Percentiles rank a stretch among this genome's conserved stretches.
Evolutionary conservation across 2,113 vertebrate genomes (phyloP).

Genomic region (Cisticola juncidis): DNA sequence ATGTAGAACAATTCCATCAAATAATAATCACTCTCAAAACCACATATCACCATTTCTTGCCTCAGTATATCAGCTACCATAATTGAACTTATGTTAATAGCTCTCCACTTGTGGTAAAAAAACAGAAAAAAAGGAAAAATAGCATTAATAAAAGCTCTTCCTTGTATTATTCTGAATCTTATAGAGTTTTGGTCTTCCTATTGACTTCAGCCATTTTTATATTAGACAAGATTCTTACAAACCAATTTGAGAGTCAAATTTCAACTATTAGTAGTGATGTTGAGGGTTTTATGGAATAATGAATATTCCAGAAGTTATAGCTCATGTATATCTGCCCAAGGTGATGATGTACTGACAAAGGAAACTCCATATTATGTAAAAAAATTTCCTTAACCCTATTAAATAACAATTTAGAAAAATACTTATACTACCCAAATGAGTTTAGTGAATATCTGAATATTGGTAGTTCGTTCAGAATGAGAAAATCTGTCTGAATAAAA

Average conservation of each 20-base stretch:
- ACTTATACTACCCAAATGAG: not conserved
- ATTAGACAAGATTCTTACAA: not conserved
- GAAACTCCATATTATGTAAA: fast-evolving
- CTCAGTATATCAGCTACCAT: not conserved
- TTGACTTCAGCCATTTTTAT: not conserved
- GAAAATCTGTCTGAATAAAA: not conserved
- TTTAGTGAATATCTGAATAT: not conserved
- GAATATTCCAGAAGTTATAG: not conserved
- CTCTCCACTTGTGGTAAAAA: not conserved
- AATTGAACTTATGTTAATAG: not conserved
- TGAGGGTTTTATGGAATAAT: not conserved
- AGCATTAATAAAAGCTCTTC: not conserved
- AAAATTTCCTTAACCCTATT: not conserved
- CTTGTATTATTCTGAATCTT: not conserved
- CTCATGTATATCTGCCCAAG: not conserved
- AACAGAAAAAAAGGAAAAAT: not conserved
- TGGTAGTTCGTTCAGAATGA: not conserved
- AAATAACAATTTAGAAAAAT: not conserved
- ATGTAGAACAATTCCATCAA: slow-evolving; percentile 23
- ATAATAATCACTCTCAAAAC: not conserved
- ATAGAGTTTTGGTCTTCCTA: not conserved
- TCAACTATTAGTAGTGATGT: not conserved
- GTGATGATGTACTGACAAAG: not conserved
- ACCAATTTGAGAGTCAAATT: not conserved
- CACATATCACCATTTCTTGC: not conserved